A percentile compares a stretch with the other conserved stretches of the same genome.
Conservation (phyloP, 2,797 vertebrate genomes). For the Microctenopoma stevenorrisi region DNA sequence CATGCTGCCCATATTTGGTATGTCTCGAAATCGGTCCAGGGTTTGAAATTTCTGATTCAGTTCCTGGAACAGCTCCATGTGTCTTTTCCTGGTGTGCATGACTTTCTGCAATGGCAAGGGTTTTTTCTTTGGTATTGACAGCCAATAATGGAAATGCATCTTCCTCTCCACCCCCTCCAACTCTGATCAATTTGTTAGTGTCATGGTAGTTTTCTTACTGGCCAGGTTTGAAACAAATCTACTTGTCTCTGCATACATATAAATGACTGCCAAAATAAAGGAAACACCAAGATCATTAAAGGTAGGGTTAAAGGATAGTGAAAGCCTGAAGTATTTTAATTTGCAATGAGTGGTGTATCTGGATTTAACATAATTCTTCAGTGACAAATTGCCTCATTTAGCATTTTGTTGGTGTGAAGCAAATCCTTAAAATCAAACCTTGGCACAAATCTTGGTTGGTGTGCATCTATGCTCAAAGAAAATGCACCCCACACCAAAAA, state of each 20-base stretch:
- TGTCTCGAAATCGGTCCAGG: conserved; percentile 99
- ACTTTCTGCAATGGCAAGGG: conserved; percentile 97
- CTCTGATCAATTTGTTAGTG: conserved; percentile 76
- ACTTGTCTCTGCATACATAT: conserved; percentile 72
- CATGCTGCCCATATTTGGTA: conserved; percentile 99
- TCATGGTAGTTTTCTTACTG: conserved; percentile 68
- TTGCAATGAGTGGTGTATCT: conserved; percentile 31
- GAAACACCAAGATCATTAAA: conserved; percentile 65
- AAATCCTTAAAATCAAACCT: conserved; percentile 64
- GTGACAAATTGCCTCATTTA: conserved; percentile 58
- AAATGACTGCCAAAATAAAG: conserved; percentile 75
- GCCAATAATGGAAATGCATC: conserved; percentile 82
- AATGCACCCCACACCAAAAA: conserved; percentile 47
- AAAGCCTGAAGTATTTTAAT: conserved; percentile 37
- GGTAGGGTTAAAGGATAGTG: conserved; percentile 31
- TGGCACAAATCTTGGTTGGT: conserved; percentile 50
- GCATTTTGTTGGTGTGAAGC: conserved; percentile 57
- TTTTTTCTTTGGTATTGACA: conserved; percentile 83
- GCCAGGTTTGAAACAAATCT: conserved; percentile 78
- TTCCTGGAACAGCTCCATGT: conserved; percentile 99
- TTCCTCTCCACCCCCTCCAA: conserved; percentile 75
- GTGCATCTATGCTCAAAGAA: conserved; percentile 48
- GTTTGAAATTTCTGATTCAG: conserved; percentile 99
- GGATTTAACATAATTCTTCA: conserved; percentile 49
- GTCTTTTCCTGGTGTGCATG: conserved; percentile 99